Conservation (phyloP, 1,140 invertebrate genomes). For the Lepidurus arcticus region DNA sequence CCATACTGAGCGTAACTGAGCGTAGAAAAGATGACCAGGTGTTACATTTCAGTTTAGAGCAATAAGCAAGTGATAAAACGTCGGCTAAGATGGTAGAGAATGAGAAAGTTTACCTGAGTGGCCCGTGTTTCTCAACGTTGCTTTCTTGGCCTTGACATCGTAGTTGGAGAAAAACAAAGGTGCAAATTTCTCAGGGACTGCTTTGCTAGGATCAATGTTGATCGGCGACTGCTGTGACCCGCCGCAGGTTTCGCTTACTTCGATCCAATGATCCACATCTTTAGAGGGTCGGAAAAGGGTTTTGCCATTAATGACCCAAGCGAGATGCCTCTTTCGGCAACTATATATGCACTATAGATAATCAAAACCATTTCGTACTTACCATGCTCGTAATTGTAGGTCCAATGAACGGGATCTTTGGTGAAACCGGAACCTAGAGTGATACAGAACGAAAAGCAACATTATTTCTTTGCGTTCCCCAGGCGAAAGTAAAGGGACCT, state of each 20-base stretch:
- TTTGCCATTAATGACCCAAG: background rate
- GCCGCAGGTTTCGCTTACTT: slow-evolving; percentile 22
- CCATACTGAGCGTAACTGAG: slow-evolving; percentile 37
- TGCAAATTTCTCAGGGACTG: slow-evolving; percentile 25
- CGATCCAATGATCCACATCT: slow-evolving; percentile 33
- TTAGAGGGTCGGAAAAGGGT: background rate
- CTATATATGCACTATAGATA: background rate
- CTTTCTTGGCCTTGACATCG: slow-evolving; percentile 35
- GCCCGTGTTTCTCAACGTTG: slow-evolving; percentile 43
- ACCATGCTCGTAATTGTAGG: background rate
- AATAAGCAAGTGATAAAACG: background rate
- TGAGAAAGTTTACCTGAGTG: slow-evolving; percentile 41
- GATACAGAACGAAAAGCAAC: background rate
- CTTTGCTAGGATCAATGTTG: slow-evolving; percentile 34
- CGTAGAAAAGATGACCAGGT: background rate
- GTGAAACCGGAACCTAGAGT: background rate
- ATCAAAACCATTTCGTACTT: background rate
- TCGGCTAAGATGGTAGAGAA: background rate
- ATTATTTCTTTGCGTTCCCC: background rate
- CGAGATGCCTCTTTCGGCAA: too few species aligned
- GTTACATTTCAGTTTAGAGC: background rate
- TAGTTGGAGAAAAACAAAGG: slow-evolving; percentile 40
- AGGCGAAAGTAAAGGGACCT: background rate
- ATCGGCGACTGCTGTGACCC: slow-evolving; percentile 41
- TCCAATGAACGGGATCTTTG: background rate